Percentiles rank a stretch among this genome's conserved stretches.
phyloP scores from a whole-genome alignment of 2,797 vertebrate genomes.

The Falco peregrinus region DNA sequence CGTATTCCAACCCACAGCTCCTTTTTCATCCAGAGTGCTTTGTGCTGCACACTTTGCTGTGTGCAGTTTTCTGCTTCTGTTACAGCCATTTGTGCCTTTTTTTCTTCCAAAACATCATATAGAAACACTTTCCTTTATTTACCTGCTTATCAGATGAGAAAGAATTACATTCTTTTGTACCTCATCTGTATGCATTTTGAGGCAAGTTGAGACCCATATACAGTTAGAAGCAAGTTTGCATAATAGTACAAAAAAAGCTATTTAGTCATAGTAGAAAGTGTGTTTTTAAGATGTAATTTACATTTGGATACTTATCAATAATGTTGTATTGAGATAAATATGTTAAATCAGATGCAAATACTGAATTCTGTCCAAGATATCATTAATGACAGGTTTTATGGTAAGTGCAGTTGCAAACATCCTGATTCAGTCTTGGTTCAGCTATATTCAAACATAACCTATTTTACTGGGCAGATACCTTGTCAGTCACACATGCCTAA shows the following conservation, averaged over 20 bases:
- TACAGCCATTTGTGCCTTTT: neutral
- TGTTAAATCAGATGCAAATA: neutral
- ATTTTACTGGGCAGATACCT: neutral
- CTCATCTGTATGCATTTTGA: neutral
- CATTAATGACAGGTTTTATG: neutral
- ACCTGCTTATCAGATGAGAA: neutral
- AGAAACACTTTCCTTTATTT: neutral
- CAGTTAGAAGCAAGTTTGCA: neutral
- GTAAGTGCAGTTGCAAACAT: neutral
- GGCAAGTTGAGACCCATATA: neutral
- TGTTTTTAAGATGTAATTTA: neutral
- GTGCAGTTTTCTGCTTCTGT: neutral
- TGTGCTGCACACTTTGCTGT: neutral
- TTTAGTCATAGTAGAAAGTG: neutral
- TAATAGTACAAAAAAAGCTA: neutral
- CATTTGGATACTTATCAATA: neutral
- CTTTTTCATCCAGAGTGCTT: neutral
- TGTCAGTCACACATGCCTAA: neutral
- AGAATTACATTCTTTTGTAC: neutral
- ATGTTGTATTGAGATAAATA: neutral
- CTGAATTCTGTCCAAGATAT: neutral
- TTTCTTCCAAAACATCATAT: neutral
- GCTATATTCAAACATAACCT: neutral
- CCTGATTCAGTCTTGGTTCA: neutral
- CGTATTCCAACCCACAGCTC: neutral